Base-by-base conservation (phyloP, 2,113 vertebrate genomes). In the Otis tarda region DNA sequence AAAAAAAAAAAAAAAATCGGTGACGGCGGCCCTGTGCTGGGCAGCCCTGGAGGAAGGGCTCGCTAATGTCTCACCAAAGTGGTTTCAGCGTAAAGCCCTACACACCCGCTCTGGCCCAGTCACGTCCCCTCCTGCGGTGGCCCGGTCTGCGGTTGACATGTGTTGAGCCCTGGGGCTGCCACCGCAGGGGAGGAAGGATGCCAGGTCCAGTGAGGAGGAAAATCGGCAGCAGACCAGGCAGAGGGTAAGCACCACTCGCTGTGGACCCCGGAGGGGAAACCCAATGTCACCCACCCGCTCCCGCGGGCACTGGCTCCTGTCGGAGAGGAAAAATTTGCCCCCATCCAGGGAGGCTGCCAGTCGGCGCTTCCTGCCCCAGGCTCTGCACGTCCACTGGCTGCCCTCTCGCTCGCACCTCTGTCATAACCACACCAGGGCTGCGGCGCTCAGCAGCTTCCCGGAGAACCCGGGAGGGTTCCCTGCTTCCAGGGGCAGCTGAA, bases 81-180 rank as follows among this genome's bases (percentile, higher is more conserved):
- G 41, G 78, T 47, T 47, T 52, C 23, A 24, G 87, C 1, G 0
- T 27, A 30, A 39, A 59, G 70, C n/a, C 49, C 45, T 43, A 39
- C 43, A 4, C 0, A 0, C 60, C 24, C 1, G 5, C 60, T 30
- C 77, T 21, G 70, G 39, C 43, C 39, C 39, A 31, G 31, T 6
- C 37, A 3, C 59, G 39, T 56, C 37, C 39, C 12, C n/a, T 76
- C 35, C 60, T 39, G 49, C 1, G 7, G 2, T 20, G 77, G 27
- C 50, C 9, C 30, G 60, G 76, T 27, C 60, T 64, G 41, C 1
- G 30, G 57, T 0, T 12, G 76, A 2, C 39, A 39, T 4, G 27
- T 14, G 50, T 19, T 1, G 7, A 79, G 65, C 67, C 35, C 59
- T 5, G 3, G 45, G 53, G 73, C 39, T 76, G 49, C 35, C 18